A percentile compares a stretch with the other conserved stretches of the same genome.
Evolutionary conservation across 1,140 invertebrate species (phyloP).

Genomic region (Alviniconcha marisindica): DNA sequence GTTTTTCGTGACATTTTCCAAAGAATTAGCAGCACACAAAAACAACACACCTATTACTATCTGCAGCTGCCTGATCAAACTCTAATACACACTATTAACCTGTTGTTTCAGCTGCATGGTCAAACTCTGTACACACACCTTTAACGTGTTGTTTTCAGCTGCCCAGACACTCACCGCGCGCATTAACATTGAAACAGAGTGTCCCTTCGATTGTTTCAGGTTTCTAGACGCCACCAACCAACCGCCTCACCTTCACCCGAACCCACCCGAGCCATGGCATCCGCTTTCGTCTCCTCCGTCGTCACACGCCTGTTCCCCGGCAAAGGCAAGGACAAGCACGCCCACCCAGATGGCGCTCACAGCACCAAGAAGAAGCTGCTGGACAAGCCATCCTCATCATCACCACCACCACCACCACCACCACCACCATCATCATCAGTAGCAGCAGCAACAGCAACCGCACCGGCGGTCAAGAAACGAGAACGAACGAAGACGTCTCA

Average conservation of each 20-base stretch:
- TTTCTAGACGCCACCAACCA: neutral
- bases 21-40: too few relatives aligned
- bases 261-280: neutral
- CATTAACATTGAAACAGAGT: neutral
- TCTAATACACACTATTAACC: too few relatives aligned
- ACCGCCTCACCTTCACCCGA: too few relatives aligned
- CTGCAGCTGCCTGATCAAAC: too few relatives aligned
- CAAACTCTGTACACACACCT: neutral
- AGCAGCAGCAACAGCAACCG: neutral
- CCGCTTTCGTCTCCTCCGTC: constrained; percentile 18
- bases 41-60: too few relatives aligned
- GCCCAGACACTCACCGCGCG: too few relatives aligned
- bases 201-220: neutral
- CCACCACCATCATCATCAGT: neutral
- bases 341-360: neutral
- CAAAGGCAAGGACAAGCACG: neutral
- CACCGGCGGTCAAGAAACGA: neutral
- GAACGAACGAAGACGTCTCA: neutral
- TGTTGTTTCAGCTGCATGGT: neutral
- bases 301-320: neutral
- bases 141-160: neutral
- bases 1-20: too few relatives aligned
- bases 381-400: neutral
- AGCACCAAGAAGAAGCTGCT: neutral
- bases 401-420: too few relatives aligned